Evolutionary conservation across 2,888 invertebrate species (phyloP), one percentile per base, ranked within the genome.

Genomic region (Penaeus monodon): DNA sequence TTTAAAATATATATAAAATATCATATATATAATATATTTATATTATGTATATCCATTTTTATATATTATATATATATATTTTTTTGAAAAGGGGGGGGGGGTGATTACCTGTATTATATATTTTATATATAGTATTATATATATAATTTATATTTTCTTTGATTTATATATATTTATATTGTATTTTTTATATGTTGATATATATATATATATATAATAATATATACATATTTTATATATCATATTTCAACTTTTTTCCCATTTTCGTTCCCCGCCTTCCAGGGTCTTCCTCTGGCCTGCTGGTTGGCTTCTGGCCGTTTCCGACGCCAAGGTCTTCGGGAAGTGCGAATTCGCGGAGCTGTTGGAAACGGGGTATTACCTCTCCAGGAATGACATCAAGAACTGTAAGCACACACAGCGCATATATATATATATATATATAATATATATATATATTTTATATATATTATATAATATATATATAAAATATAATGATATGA

Each of bases 321-420:
- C 44, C 49, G 10, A 14, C 27, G 84, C 38, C n/a, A 88, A 88
- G 76, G 57, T 80, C 44, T 88, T 84, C 79, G 77, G 63, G 64
- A 88, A 88, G 64, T 88, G 88, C 63, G 88, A 84, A 38, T 66
- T 88, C 74, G 88, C 88, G 8, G 4, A 49, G 12, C 12, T 76
- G 33, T 81, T 88, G 63, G 84, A 88, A 81, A 80, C 8, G 22
- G 38, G 29, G 20, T 70, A 88, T n/a, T 2, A 44, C 44, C 66
- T 88, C 66, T 7, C 66, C 8, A 29, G 81, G 24, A 80, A 73
- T 22, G 84, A 88, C 22, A 70, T 84, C 57, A 84, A 88, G 49
- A 76, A 74, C 22, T 88, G 88, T 88, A 81, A 77, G 88, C 80
- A 44, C 44, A 38, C n/a, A 20, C 24, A 24, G 17, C 2, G 17